These are phyloP conservation scores for Zonotrichia albicollis DNA, from an alignment of 2,797 vertebrate species.

Conservation along the genomic window DNA sequence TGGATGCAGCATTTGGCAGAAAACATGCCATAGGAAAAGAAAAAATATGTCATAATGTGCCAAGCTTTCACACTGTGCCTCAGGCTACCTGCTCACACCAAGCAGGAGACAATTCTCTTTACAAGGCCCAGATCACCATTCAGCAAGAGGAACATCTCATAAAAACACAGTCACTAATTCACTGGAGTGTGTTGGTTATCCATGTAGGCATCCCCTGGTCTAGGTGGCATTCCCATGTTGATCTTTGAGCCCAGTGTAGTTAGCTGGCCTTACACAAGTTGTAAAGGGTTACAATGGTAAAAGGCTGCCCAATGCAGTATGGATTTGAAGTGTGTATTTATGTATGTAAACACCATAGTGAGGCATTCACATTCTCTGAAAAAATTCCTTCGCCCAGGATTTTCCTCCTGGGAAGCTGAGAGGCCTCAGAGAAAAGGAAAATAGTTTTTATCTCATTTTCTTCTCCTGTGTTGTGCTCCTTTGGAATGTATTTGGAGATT, in stretches of 20 bases:
- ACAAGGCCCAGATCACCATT: background rate
- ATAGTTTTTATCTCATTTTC: background rate
- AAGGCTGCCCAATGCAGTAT: background rate
- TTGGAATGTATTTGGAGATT: background rate
- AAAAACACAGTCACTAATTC: background rate
- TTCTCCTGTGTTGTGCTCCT: background rate
- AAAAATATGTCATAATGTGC: background rate
- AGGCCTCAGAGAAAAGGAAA: background rate
- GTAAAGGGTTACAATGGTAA: background rate
- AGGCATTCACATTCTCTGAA: background rate
- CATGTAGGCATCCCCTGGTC: rapidly evolving
- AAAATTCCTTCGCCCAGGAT: background rate
- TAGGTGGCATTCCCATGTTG: background rate
- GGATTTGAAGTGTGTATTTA: background rate
- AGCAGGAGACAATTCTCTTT: background rate
- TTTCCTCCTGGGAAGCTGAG: background rate
- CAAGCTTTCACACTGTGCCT: background rate
- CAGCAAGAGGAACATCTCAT: background rate
- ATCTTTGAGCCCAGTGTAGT: background rate
- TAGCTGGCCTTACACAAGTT: background rate
- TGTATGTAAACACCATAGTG: background rate
- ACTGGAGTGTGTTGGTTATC: background rate
- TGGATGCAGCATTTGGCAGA: background rate
- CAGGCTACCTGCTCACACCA: background rate
- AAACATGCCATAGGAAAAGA: background rate